phyloP scores from a whole-genome alignment of 2,888 invertebrate species.

The Physocephala rufipes region DNA sequence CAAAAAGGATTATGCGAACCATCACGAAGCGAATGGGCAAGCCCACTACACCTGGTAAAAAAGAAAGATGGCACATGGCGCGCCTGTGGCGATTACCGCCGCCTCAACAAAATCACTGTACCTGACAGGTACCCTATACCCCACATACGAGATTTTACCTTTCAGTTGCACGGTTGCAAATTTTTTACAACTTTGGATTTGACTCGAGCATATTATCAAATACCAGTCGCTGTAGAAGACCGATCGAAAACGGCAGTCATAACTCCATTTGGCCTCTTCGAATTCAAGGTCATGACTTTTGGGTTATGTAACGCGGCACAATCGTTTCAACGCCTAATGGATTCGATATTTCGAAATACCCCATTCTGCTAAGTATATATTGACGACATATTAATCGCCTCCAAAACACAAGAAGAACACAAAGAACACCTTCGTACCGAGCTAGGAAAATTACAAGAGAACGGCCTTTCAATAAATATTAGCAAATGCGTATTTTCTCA shows the following conservation, averaged over 20 bases:
- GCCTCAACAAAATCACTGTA: constrained; percentile 46
- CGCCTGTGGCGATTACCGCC: constrained; percentile 52
- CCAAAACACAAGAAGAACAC: too few species aligned
- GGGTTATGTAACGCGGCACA: not conserved
- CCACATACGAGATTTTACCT: not conserved
- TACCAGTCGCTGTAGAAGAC: not conserved
- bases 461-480: not conserved
- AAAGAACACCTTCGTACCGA: too few species aligned
- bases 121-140: constrained; percentile 30
- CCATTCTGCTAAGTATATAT: too few species aligned
- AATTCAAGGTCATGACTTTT: not conserved
- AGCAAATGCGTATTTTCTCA: not conserved
- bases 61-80: constrained; percentile 36
- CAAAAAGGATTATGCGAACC: constrained; percentile 62
- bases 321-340: not conserved
- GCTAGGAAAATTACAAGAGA: too few species aligned
- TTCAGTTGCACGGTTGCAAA: too few species aligned
- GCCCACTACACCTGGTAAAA: constrained; percentile 57
- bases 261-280: not conserved
- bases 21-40: constrained; percentile 61
- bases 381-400: too few species aligned
- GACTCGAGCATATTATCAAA: too few species aligned
- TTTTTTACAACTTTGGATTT: too few species aligned
- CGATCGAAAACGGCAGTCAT: not conserved
- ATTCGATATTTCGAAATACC: too few species aligned